Evolutionary conservation across 2,888 invertebrate genomes (phyloP), one percentile per base, ranked within the genome.

Genomic region (Sacculina carcini): DNA sequence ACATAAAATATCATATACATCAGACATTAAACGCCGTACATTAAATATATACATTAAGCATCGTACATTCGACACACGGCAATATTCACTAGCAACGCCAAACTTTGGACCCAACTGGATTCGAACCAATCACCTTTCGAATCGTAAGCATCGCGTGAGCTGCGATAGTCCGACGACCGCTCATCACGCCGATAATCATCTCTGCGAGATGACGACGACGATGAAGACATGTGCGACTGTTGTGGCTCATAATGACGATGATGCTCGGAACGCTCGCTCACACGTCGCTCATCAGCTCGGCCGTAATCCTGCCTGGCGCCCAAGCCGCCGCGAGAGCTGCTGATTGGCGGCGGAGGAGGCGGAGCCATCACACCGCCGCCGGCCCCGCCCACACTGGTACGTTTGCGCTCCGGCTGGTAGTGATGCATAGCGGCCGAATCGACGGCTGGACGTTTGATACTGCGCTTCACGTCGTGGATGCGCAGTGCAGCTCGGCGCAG

Each of bases 401-500:
- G 44, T 10, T 44, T 28, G 6, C 44, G 44, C 10, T 40, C 44
- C 10, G 44, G 10, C 16, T 44, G 29, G n/a, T n/a, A n/a, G n/a
- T n/a, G n/a, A n/a, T n/a, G n/a, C n/a, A n/a, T n/a, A 10, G 44
- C 24, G 5, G 24, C 44, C 28, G 28, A 19, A n/a, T 44, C 44
- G 16, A 28, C 44, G 28, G 19, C 44, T 3, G 44, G 44, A n/a
- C 44, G 44, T 19, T 44, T 44, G 44, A 44, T 44, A 28, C 28
- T 44, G 2, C 44, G 44, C 28, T 44, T 44, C 16, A 28, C 44
- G 19, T 44, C 44, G 28, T 44, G 44, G 28, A 44, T 44, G 44
- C 44, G 44, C 61, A 60, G 62, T 24, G 65, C 59, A 29, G 56
- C 55, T 12, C 55, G 50, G 10, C 56, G 52, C 6, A 58, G 53